Evolutionary conservation across 2,888 invertebrate species (phyloP).

Genomic region (Euspilapteryx auroguttella): DNA sequence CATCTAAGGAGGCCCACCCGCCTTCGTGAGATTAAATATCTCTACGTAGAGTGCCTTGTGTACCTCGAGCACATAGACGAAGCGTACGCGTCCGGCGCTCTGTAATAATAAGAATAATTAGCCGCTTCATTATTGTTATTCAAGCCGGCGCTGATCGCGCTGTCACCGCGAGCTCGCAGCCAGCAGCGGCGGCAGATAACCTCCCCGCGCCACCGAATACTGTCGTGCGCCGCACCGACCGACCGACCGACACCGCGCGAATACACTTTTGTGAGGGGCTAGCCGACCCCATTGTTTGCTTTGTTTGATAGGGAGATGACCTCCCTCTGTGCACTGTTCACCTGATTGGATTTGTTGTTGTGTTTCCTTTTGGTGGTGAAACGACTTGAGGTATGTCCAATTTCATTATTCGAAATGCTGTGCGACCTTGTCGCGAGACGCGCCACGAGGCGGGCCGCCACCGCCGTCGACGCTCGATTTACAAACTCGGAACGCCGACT

Average conservation of each 20-base stretch:
- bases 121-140: constrained; percentile 38
- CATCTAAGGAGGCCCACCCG: too few species aligned
- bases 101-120: constrained; percentile 44
- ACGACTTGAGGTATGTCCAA: too few species aligned
- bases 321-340: constrained; percentile 2
- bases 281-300: not conserved
- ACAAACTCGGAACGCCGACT: constrained; percentile 2
- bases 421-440: too few species aligned
- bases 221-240: constrained; percentile 15
- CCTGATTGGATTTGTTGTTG: constrained; percentile 2
- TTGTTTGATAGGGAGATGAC: not conserved
- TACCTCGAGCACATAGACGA: too few species aligned
- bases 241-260: not conserved
- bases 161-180: constrained; percentile 34
- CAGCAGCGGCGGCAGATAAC: constrained; percentile 34
- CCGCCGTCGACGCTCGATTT: constrained; percentile 3
- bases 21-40: too few species aligned
- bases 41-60: too few species aligned
- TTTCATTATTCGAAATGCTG: too few species aligned
- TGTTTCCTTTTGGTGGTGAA: too few species aligned
- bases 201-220: constrained; percentile 21
- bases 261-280: too few species aligned
- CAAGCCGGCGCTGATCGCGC: constrained; percentile 18
- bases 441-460: too few species aligned
- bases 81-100: constrained; percentile 22